phyloP scores from a whole-genome alignment of 2,888 invertebrate species.

The Axea sp. region DNA sequence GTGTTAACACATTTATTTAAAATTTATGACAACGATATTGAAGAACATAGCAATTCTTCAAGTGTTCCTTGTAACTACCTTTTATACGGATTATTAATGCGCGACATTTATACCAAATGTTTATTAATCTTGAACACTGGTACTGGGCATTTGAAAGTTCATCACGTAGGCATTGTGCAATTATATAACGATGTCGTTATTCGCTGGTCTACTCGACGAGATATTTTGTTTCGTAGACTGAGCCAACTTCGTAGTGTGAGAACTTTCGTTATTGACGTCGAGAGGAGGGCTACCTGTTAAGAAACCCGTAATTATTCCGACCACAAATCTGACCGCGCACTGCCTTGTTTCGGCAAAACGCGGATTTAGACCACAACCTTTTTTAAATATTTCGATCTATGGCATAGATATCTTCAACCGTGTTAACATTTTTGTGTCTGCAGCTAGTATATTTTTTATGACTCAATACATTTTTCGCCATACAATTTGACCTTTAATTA shows the following conservation, averaged over 20 bases:
- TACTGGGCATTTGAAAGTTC: constrained; percentile 30
- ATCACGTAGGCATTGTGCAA: constrained; percentile 43
- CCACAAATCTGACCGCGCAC: constrained; percentile 54
- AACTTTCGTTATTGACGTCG: constrained; percentile 55
- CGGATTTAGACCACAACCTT: constrained; percentile 30
- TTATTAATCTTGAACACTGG: background rate
- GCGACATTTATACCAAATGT: background rate
- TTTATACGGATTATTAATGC: too few relatives aligned
- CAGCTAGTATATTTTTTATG: constrained; percentile 44
- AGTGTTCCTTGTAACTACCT: too few relatives aligned
- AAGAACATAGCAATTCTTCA: too few relatives aligned
- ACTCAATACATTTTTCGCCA: constrained; percentile 41
- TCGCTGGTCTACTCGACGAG: constrained; percentile 24
- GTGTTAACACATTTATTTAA: too few relatives aligned
- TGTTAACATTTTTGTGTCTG: constrained; percentile 27
- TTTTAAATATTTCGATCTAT: constrained; percentile 28
- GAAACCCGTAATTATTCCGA: constrained; percentile 61
- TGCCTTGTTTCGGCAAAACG: constrained; percentile 49
- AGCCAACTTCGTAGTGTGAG: constrained; percentile 46
- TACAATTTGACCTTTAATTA: constrained; percentile 19
- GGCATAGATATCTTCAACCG: constrained; percentile 22
- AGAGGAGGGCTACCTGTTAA: constrained; percentile 62
- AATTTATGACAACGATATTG: too few relatives aligned
- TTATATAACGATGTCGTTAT: constrained; percentile 54
- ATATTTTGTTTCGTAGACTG: constrained; percentile 11